Evolutionary conservation across 2,113 vertebrate genomes (phyloP).

Genomic region (Brachirus orientalis): DNA sequence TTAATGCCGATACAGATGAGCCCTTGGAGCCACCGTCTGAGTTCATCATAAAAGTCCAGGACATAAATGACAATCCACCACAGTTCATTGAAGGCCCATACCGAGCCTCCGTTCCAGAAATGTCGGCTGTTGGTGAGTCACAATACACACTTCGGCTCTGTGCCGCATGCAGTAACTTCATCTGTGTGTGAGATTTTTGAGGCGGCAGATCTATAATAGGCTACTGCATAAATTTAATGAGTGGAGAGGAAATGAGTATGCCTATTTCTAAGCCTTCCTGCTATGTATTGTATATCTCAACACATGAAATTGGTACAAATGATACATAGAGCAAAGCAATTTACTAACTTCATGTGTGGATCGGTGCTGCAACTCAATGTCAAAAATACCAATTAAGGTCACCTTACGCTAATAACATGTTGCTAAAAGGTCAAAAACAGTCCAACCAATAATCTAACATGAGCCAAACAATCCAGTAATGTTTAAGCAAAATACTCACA

Average conservation of each 20-base stretch:
- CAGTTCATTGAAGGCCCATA: constrained; percentile 95
- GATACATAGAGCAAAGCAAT: constrained; percentile 59
- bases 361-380: constrained; percentile 15
- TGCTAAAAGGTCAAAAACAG: constrained; percentile 18
- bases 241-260: constrained; percentile 45
- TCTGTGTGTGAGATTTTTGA: constrained; percentile 56
- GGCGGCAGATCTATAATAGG: constrained; percentile 59
- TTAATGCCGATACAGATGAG: constrained; percentile 91
- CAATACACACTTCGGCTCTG: constrained; percentile 20
- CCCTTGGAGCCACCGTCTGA: constrained; percentile 95
- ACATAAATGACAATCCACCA: constrained; percentile 98
- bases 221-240: constrained; percentile 71
- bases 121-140: constrained; percentile 95
- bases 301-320: constrained; percentile 50
- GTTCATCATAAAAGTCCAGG: constrained; percentile 99
- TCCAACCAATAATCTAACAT: constrained; percentile 8
- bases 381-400: constrained; percentile 10
- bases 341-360: constrained; percentile 33
- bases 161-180: constrained; percentile 36
- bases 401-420: constrained; percentile 2
- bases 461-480: background rate
- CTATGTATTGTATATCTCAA: constrained; percentile 14
- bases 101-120: constrained; percentile 92
- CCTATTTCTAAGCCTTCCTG: constrained; percentile 62
- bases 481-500: background rate